Percentiles rank a stretch among this genome's conserved stretches.
Evolutionary conservation across 1,140 invertebrate species (phyloP).

Genomic region (Drosophila rufa): DNA sequence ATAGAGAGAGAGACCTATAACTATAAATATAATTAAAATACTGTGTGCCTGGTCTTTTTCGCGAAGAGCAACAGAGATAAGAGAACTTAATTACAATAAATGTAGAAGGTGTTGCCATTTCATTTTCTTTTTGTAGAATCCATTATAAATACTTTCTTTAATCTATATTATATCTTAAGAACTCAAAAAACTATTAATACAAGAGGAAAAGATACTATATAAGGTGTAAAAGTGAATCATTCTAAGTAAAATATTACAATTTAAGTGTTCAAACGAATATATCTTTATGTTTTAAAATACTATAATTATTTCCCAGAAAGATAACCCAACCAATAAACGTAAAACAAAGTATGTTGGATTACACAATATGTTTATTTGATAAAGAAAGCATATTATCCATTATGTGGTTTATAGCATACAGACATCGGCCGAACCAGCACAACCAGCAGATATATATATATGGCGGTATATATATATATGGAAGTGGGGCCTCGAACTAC

Average conservation of each 20-base stretch:
- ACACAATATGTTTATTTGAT: slow-evolving; percentile 55
- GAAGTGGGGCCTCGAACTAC: slow-evolving; percentile 13
- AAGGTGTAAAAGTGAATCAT: too few species aligned
- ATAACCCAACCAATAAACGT: neutral
- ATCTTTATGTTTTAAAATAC: too few species aligned
- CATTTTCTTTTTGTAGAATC: too few species aligned
- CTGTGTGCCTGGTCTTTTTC: slow-evolving; percentile 7
- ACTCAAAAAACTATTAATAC: too few species aligned
- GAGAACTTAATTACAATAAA: neutral
- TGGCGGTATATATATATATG: slow-evolving; percentile 34
- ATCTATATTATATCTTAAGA: too few species aligned
- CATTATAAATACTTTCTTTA: too few species aligned
- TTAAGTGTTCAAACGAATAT: too few species aligned
- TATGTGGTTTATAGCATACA: slow-evolving; percentile 29
- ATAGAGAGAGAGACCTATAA: neutral
- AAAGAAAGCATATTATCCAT: slow-evolving; percentile 53
- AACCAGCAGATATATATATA: slow-evolving; percentile 29
- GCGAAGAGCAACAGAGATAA: neutral
- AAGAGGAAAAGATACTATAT: too few species aligned
- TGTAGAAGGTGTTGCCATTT: too few species aligned
- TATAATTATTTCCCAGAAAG: neutral
- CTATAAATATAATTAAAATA: neutral
- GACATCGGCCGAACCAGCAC: slow-evolving; percentile 5
- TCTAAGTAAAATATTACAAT: too few species aligned
- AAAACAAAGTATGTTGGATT: slow-evolving; percentile 14